Evolutionary conservation across 1,140 invertebrate species (phyloP).

Genomic region (Stratiolaelaps scimitus): DNA sequence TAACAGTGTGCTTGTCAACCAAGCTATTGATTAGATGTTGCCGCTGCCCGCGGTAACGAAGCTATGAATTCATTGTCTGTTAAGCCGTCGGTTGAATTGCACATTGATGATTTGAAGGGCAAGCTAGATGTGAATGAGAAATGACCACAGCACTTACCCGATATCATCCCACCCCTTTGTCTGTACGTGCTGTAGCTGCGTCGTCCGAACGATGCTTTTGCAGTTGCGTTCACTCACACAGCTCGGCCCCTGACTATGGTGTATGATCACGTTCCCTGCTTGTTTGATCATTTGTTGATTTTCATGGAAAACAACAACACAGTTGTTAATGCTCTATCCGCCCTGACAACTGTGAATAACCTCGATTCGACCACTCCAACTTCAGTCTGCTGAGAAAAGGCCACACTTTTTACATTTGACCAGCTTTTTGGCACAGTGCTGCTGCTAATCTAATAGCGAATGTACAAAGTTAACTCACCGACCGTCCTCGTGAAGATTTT

Average conservation of each 20-base stretch:
- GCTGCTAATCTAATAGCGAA: too few relatives aligned
- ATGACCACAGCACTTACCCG: neutral
- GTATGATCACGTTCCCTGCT: constrained; percentile 31
- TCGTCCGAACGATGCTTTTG: constrained; percentile 7
- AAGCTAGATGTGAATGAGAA: neutral
- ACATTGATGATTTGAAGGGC: neutral
- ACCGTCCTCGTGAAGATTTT: neutral
- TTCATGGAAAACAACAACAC: neutral
- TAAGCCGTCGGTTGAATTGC: too few relatives aligned
- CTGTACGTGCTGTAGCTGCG: constrained; percentile 32
- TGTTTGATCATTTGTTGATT: neutral
- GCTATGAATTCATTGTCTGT: too few relatives aligned
- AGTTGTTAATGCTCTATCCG: neutral
- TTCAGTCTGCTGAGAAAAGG: neutral
- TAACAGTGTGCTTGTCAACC: too few relatives aligned
- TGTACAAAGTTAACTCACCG: constrained; percentile 4
- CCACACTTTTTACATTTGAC: too few relatives aligned
- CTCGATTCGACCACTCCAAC: neutral
- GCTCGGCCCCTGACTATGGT: constrained; percentile 31
- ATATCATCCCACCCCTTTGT: constrained; percentile 31
- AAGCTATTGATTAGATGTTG: too few relatives aligned
- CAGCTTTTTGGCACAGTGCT: too few relatives aligned
- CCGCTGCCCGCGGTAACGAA: too few relatives aligned
- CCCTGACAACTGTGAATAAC: neutral
- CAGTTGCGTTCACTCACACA: constrained; percentile 29